Evolutionary conservation across 2,113 vertebrate genomes (phyloP), one percentile per base, ranked within the genome.

Genomic region (Lepus europaeus): DNA sequence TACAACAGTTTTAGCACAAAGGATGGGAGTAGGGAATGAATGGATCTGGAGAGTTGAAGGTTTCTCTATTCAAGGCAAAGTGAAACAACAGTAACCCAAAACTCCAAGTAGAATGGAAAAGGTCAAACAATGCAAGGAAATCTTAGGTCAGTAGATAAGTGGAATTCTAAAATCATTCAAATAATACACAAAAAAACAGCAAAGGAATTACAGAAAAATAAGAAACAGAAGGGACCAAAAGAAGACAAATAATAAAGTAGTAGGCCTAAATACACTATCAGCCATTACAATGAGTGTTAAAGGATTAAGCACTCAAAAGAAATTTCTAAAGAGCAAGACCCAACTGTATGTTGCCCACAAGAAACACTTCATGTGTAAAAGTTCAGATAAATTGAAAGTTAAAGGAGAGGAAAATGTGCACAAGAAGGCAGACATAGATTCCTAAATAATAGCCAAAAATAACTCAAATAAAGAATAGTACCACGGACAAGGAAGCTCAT

Each of bases 151-250:
- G 23, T 6, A 79, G n/a, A 69, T 79, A 68, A 81, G 45, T 45
- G 64, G 25, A 81, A 80, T 69, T 25, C 29, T 81, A 81, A 68
- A 89, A 68, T 79, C 36, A 89, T 68, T 68, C 45, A 68, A 89
- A 79, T 53, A 68, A 79, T 79, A n/a, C 33, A 89, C 53, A 72
- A 17, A 81, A 81, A 72, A 45, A 9, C 53, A 90, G 39, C 4
- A 78, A 51, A 63, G 22, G 68, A 66, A 19, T 68, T 92, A 85
- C 6, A 93, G 33, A 59, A 23, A 14, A 86, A 69, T 69, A 70
- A 33, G 36, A 89, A 81, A 56, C 39, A 93, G 25, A 51, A 84
- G 29, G 31, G 29, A 69, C 36, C 25, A n/a, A 27, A 85, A 36
- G 53, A 74, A 59, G 39, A 39, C 39, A 39, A 39, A 39, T 39